Base-by-base conservation (phyloP, 1,140 invertebrate species). In the Drosophila obscura region DNA sequence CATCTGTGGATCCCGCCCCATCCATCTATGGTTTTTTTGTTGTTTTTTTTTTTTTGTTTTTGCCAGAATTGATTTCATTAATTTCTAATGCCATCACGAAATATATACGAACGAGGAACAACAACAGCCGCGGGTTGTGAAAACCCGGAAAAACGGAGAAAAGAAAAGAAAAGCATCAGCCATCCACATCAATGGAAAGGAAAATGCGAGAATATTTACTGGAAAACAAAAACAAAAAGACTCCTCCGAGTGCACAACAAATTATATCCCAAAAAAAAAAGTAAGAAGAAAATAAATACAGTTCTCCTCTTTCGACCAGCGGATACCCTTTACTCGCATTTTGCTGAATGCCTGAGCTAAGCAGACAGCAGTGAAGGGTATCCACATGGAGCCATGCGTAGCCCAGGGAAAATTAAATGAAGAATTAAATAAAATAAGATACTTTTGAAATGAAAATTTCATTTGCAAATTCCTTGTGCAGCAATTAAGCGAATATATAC, bases 71-170 rank as follows among this genome's bases (percentile, higher is more conserved):
- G 83, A 87, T 87, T 87, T 87, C 83, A 87, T 87, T 87, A 88
- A 87, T 87, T 87, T 88, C 79, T 87, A 88, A 87, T 87, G 84
- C 79, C 64, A 77, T 83, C 79, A 83, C 68, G 79, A 85, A 78
- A 80, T 77, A 79, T 73, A 83, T 55, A 69, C 35, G 31, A 35
- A 31, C 28, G 31, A 60, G 56, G 26, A 63, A 50, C 75, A 63
- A 50, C 75, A 77, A 82, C 56, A 55, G 79, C 83, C 73, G 35
- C 60, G 49, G 53, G 79, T 26, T 82, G 59, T 82, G 46, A 48
- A 48, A 5, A 8, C 28, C 28, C 28, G 28, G 28, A 28, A 28
- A 28, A 28, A 8, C 31, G 9, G 8, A 9, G 31, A 8, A 3
- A 9, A 31, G 49, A 60, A 69, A 46, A 51, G 13, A 63, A 8